A percentile compares a stretch with the other conserved stretches of the same genome.
Evolutionary conservation across 2,888 invertebrate genomes (phyloP).

Genomic region (Cerastis rubricosa): DNA sequence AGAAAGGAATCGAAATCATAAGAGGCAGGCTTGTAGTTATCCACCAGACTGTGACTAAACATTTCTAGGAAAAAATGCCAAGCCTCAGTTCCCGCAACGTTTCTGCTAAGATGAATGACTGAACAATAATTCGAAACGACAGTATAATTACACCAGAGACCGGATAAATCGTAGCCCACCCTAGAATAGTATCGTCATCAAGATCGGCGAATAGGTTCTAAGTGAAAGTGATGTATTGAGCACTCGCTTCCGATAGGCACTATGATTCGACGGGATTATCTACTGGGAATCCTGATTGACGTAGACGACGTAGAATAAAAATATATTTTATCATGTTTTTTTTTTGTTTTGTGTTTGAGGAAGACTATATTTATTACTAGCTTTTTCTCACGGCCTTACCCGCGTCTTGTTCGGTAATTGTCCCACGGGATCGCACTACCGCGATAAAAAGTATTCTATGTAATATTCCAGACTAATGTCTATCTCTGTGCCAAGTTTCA

Average conservation of each 20-base stretch:
- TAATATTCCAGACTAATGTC: no score
- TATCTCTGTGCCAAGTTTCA: no score
- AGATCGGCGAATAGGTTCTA: constrained; percentile 52
- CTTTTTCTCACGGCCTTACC: no score
- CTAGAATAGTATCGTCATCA: constrained; percentile 55
- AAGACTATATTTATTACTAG: not conserved
- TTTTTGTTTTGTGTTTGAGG: not conserved
- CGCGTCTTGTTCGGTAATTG: no score
- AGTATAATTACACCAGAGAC: constrained; percentile 55
- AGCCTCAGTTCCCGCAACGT: constrained; percentile 3
- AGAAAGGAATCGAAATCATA: not conserved
- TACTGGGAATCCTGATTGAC: constrained; percentile 38
- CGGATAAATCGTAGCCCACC: constrained; percentile 43
- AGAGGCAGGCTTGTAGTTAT: not conserved
- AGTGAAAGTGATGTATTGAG: constrained; percentile 62
- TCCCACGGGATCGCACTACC: no score
- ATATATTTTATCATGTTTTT: not conserved
- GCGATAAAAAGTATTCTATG: no score
- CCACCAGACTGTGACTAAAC: not conserved
- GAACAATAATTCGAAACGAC: constrained; percentile 50
- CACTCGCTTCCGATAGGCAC: constrained; percentile 29
- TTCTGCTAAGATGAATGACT: constrained; percentile 45
- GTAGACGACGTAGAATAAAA: constrained; percentile 7
- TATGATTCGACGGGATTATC: constrained; percentile 42
- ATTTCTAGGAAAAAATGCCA: not conserved